A percentile compares a stretch with the other conserved stretches of the same genome.
Conservation (phyloP, 2,888 invertebrate genomes). For the Leptinotarsa juncta region DNA sequence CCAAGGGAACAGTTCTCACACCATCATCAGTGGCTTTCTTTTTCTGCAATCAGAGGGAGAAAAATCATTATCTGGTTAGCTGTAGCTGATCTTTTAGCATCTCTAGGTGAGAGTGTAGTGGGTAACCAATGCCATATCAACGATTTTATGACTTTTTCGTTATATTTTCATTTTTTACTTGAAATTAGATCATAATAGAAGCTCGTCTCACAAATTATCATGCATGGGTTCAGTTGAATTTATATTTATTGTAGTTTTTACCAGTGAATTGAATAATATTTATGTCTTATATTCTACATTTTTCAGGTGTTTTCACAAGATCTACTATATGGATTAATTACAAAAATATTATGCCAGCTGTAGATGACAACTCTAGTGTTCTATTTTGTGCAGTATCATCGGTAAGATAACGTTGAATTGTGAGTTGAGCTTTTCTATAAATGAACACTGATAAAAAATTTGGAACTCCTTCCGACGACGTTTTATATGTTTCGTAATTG, state of each 20-base stretch:
- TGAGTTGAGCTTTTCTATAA: too few relatives aligned
- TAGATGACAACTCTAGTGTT: constrained; percentile 75
- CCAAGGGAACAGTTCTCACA: constrained; percentile 70
- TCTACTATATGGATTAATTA: constrained; percentile 77
- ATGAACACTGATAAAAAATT: too few relatives aligned
- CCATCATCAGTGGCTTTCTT: constrained; percentile 70
- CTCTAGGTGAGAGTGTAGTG: constrained; percentile 71
- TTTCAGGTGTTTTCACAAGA: constrained; percentile 76
- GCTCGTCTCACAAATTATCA: too few relatives aligned
- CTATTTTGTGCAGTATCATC: constrained; percentile 79
- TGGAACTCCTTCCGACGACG: too few relatives aligned
- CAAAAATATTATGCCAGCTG: constrained; percentile 75
- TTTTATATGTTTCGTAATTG: too few relatives aligned
- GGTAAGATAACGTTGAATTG: constrained; percentile 66
- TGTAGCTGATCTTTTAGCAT: constrained; percentile 81
- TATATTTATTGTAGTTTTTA: too few relatives aligned
- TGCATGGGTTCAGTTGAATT: too few relatives aligned
- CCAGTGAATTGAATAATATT: too few relatives aligned
- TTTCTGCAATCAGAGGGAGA: constrained; percentile 74
- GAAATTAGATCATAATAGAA: too few relatives aligned
- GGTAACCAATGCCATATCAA: too few relatives aligned
- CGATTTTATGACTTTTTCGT: too few relatives aligned
- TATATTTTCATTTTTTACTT: too few relatives aligned
- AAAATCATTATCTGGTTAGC: constrained; percentile 84
- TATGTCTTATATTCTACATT: constrained; percentile 11